Base-by-base conservation (phyloP, 64 coral and sea anemone species). In the Trachythela sp. region DNA sequence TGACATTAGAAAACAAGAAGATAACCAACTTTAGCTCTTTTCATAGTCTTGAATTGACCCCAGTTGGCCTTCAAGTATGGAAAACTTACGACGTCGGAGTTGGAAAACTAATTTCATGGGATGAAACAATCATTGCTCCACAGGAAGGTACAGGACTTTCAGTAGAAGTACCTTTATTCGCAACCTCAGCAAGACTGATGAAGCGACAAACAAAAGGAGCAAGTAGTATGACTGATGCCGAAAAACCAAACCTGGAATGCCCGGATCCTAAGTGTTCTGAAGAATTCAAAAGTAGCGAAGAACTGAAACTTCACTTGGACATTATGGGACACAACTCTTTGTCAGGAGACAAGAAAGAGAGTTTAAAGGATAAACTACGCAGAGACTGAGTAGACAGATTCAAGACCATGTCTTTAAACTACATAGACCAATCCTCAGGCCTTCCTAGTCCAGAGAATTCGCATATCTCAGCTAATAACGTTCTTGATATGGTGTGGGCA, bases 51-150 rank as follows among this genome's bases (percentile, higher is more conserved):
- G 37, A 40, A 80, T 80, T 2, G 1, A 40, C 31, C 31, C 31
- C 31, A 40, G 75, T 37, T 40, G 75, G 75, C 8, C 32, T 80
- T 35, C 9, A 30, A 37, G 75, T 80, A 80, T 80, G 75, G 75
- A 80, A 80, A 80, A 29, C 75, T 37, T 40, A 80, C 17, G 75
- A 40, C 32, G 37, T 80, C 11, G 75, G 75, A 36, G 26, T 22
- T 85, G 83, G 89, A 20, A 91, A 91, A 36, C 40, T 91, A 41
- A 86, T 91, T 85, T 34, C 68, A 83, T 92, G 91, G 91, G 48
- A 92, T 42, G 48, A 17, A 13, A 84, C 83, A 26, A 31, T 92
- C 76, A 75, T 31, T 49, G 48, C 33, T 83, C 84, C 77, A 1
- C 86, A 92, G 38, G 24, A 84, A 45, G 41, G 40, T n/a, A 91